Base-by-base conservation (phyloP, 2,113 vertebrate genomes). In the Tupaia chinensis region DNA sequence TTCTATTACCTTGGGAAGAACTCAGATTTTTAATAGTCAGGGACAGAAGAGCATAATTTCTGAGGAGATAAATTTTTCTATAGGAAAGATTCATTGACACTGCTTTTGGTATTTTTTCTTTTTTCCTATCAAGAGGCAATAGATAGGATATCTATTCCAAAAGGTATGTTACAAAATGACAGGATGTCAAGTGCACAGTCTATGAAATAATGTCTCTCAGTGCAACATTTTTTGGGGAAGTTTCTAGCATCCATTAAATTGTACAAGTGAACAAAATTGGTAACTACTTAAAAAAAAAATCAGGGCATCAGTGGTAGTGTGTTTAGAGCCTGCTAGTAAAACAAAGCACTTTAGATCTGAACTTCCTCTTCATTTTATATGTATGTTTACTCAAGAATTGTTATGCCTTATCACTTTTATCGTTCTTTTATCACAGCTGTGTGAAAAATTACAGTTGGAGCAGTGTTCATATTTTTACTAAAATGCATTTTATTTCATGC, bases 351-450 rank as follows among this genome's bases (percentile, higher is more conserved):
- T 97, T 69, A 80, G 72, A 95, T 81, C 79, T 87, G 87, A 96
- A 80, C 53, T 91, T 96, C 58, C 20, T 87, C 93, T 93, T 89
- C 82, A 91, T 91, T 94, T 95, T 95, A 80, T 94, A 85, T 81
- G 79, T 94, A 79, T 96, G 95, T 95, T 95, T 97, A 93, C 89
- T 94, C 63, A 81, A 86, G 87, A 96, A 95, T 91, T 96, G 95
- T 87, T 97, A 93, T 44, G 93, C 83, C 89, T 97, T 97, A 92
- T 97, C 97, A 95, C 89, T 97, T 97, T 97, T 93, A 97, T 97
- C 14, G 9, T 96, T 94, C n/a, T 58, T 65, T 97, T 69, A 97
- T 97, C 95, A 79, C 61, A 95, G 82, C 58, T 27, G 9, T 93
- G 44, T 97, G 87, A 84, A 96, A 97, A 97, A 95, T 94, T 97